Evolutionary conservation across 2,797 vertebrate genomes (phyloP).

Genomic region (Momotus momota): DNA sequence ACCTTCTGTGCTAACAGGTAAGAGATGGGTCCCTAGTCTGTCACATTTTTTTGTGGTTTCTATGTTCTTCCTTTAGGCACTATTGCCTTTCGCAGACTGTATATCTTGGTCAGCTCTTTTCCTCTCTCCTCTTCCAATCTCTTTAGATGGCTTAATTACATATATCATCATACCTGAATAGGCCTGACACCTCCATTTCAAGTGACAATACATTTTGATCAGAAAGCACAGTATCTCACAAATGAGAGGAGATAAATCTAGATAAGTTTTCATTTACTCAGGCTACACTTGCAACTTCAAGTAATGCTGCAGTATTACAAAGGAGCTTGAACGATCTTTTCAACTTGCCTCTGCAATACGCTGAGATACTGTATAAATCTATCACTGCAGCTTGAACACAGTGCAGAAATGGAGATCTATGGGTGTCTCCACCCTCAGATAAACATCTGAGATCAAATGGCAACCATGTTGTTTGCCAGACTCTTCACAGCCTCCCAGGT

Average conservation of each 20-base stretch:
- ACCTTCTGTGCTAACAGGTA: background rate
- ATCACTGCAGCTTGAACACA: background rate
- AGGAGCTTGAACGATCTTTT: background rate
- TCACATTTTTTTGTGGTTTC: background rate
- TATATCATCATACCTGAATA: background rate
- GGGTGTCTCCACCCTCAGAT: background rate
- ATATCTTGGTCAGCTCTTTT: background rate
- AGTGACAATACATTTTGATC: background rate
- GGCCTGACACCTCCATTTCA: background rate
- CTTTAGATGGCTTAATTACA: background rate
- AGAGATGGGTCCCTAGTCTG: background rate
- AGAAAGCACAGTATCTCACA: background rate
- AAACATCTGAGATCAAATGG: background rate
- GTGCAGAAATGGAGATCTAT: background rate
- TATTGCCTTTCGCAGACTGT: background rate
- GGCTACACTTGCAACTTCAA: background rate
- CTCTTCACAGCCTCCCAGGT: background rate
- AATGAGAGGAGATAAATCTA: constrained; percentile 15
- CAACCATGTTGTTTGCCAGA: background rate
- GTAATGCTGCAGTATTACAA: background rate
- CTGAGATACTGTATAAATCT: background rate
- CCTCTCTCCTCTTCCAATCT: background rate
- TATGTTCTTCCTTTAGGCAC: background rate
- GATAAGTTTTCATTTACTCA: background rate
- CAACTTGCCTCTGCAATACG: background rate